phyloP scores from a whole-genome alignment of 2,888 invertebrate genomes.

The Cosmia trapezina region DNA sequence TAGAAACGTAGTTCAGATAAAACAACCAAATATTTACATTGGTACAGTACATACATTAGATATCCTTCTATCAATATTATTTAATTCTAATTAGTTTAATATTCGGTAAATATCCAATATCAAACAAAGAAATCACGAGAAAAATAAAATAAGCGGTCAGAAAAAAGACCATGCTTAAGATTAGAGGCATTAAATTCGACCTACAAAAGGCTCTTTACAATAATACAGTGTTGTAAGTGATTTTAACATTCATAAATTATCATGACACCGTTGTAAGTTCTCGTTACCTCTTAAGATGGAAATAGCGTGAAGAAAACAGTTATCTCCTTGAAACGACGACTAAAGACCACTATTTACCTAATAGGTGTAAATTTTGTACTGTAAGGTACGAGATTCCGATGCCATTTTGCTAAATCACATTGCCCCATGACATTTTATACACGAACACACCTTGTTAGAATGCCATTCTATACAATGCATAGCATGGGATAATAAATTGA shows the following conservation, averaged over 20 bases:
- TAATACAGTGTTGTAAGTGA: slow-evolving; percentile 21
- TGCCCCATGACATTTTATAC: slow-evolving; percentile 9
- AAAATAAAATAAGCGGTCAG: too few relatives aligned
- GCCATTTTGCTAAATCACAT: slow-evolving; percentile 25
- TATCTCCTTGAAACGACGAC: slow-evolving; percentile 25
- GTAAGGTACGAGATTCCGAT: neutral
- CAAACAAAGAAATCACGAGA: neutral
- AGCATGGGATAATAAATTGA: neutral
- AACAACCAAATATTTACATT: slow-evolving; percentile 25
- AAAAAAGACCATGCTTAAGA: neutral
- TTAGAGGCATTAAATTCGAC: neutral
- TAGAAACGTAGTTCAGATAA: neutral
- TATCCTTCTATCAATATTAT: neutral
- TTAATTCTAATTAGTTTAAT: neutral
- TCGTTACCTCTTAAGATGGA: slow-evolving; percentile 4
- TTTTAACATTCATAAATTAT: slow-evolving; percentile 28
- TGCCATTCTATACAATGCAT: slow-evolving; percentile 4
- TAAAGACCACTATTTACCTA: slow-evolving; percentile 24
- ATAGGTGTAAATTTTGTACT: slow-evolving; percentile 33
- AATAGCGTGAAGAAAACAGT: slow-evolving; percentile 35
- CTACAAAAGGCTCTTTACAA: neutral
- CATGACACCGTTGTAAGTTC: slow-evolving; percentile 33
- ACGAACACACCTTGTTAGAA: slow-evolving; percentile 6
- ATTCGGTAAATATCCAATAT: neutral
- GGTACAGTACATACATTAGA: neutral